These are phyloP conservation scores for Characodon lateralis DNA, from an alignment of 2,797 vertebrate genomes.

Conservation along the genomic window DNA sequence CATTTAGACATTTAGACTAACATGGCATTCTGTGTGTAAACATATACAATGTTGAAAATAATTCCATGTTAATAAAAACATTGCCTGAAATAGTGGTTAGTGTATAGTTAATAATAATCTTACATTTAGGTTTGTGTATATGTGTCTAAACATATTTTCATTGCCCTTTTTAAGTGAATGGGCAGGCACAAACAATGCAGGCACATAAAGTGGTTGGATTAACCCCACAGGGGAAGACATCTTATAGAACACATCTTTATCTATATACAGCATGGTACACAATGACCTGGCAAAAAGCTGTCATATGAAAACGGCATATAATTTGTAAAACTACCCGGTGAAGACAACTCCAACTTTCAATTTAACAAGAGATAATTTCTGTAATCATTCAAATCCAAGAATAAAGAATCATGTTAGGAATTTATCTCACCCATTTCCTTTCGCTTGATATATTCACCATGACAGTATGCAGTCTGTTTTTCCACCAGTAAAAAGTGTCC, in stretches of 20 bases:
- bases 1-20: conserved; percentile 20
- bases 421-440: conserved; percentile 20
- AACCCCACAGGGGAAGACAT: conserved; percentile 75
- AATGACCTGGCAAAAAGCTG: conserved; percentile 22
- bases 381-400: conserved; percentile 19
- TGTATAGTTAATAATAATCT: conserved; percentile 7
- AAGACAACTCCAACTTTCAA: conserved; percentile 6
- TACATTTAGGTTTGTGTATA: conserved; percentile 16
- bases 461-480: conserved; percentile 40
- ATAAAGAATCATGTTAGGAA: conserved; percentile 23
- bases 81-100: conserved; percentile 1
- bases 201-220: conserved; percentile 61
- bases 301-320: conserved; percentile 39
- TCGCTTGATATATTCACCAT: conserved; percentile 37
- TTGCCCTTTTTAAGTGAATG: conserved; percentile 52
- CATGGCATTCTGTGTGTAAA: conserved; percentile 62
- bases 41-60: conserved; percentile 38
- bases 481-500: conserved; percentile 32
- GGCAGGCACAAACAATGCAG: conserved; percentile 70
- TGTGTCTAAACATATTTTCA: conserved; percentile 32
- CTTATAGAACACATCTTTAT: conserved; percentile 52
- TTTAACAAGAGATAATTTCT: conserved; percentile 18
- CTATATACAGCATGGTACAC: conserved; percentile 36
- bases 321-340: conserved; percentile 53
- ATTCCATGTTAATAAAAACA: conserved; percentile 6